Conservation (phyloP, 2,797 vertebrate species). For the Anableps anableps region DNA sequence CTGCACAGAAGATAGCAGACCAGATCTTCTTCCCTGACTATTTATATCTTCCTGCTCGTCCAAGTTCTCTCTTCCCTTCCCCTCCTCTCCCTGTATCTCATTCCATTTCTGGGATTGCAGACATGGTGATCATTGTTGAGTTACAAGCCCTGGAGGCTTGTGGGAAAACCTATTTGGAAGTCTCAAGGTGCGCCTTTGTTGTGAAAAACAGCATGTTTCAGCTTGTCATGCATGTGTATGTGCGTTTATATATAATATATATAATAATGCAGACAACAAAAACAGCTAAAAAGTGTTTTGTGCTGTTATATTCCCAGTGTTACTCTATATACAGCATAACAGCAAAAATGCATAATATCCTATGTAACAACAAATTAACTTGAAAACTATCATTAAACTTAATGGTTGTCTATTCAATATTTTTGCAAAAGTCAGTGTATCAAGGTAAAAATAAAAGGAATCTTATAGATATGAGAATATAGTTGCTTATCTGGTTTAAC, state of each 20-base stretch:
- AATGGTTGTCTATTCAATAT: too few relatives aligned
- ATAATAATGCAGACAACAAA: background rate
- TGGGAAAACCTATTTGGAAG: slow-evolving; percentile 58
- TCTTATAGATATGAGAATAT: too few relatives aligned
- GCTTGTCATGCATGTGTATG: slow-evolving; percentile 38
- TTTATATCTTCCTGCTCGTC: slow-evolving; percentile 64
- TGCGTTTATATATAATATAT: background rate
- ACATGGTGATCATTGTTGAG: slow-evolving; percentile 70
- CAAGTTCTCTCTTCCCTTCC: slow-evolving; percentile 23
- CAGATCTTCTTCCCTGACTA: slow-evolving; percentile 48
- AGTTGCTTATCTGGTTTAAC: background rate
- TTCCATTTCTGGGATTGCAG: slow-evolving; percentile 71
- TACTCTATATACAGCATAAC: too few relatives aligned
- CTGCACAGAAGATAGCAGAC: slow-evolving; percentile 43
- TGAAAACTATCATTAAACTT: too few relatives aligned
- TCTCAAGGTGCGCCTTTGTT: slow-evolving; percentile 23
- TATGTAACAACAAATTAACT: too few relatives aligned
- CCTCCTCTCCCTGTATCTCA: slow-evolving; percentile 33
- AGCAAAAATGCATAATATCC: too few relatives aligned
- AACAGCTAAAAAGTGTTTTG: too few relatives aligned
- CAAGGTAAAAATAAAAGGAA: too few relatives aligned
- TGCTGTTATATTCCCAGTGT: too few relatives aligned
- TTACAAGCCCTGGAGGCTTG: slow-evolving; percentile 31
- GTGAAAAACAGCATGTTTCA: slow-evolving; percentile 24
- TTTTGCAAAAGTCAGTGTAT: too few relatives aligned